Percentiles rank a stretch among this genome's conserved stretches.
Conservation (phyloP, 2,797 vertebrate genomes). For the Podarcis siculus region DNA sequence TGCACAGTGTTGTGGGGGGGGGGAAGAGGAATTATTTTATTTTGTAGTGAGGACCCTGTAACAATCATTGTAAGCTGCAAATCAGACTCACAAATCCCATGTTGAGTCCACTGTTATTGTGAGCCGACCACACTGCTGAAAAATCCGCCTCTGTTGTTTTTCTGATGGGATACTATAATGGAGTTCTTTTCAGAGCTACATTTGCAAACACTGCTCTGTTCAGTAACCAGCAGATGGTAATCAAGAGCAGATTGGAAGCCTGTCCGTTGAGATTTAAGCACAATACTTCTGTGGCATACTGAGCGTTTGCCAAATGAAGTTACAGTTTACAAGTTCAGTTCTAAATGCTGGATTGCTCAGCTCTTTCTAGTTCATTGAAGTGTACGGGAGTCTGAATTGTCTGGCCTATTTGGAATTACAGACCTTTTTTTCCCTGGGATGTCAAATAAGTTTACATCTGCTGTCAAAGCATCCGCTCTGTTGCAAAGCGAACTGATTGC, state of each 20-base stretch:
- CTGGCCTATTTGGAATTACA: constrained; percentile 31
- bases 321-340: constrained; percentile 31
- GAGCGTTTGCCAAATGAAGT: constrained; percentile 30
- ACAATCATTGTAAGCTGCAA: neutral
- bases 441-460: constrained; percentile 39
- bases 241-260: constrained; percentile 74
- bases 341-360: constrained; percentile 43
- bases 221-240: constrained; percentile 79
- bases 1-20: neutral
- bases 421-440: constrained; percentile 3
- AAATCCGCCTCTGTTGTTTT: neutral
- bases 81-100: neutral
- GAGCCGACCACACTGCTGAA: neutral
- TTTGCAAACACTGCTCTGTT: constrained; percentile 63
- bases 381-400: constrained; percentile 27
- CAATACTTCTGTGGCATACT: constrained; percentile 14
- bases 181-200: constrained; percentile 48
- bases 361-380: constrained; percentile 28
- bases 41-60: neutral
- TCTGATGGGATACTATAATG: neutral
- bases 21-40: too few species aligned
- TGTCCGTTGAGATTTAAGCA: constrained; percentile 40
- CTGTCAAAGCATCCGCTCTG: neutral
- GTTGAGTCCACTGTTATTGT: neutral
- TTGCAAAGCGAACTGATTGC: constrained; percentile 8